Base-by-base conservation (phyloP, 2,888 invertebrate genomes). In the Diploptera punctata region DNA sequence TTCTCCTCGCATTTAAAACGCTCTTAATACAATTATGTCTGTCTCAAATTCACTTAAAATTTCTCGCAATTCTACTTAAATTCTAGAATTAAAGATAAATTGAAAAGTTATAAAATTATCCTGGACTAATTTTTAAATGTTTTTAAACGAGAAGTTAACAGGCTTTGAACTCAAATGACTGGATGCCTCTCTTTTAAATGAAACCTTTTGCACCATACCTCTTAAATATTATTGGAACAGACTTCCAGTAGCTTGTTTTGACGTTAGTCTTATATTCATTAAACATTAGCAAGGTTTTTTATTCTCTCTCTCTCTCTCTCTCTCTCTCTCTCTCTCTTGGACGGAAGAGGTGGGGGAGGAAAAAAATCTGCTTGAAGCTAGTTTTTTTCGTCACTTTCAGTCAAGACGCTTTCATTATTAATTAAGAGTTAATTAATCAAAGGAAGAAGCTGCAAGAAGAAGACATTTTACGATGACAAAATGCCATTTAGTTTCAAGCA, bases 371-470 rank as follows among this genome's bases (percentile, higher is more conserved):
- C 61, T 67, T 24, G 43, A 67, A 61, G 65, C 29, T 67, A 71
- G 19, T 38, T 71, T 67, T 68, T 57, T 71, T 33, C 33, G 33
- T 61, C 70, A 70, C 70, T 70, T 65, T 49, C 21, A 49, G 47
- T 61, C 62, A 49, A 70, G 71, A 72, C 38, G 65, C 38, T 69
- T 62, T 70, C 71, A 70, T 73, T 73, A 68, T 71, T 68, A 69
- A 75, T 73, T 75, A 71, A 60, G 54, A 73, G 69, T 67, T 71
- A 71, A 75, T 75, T 75, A 75, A 75, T 73, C 68, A 73, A 60
- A 70, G 70, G 70, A 68, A 19, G 31, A 43, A 21, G 21, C 9
- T 18, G 5, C n/a, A 18, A 29, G 18, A 61, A 29, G 61, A 29
- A 33, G 29, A n/a, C 26, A 61, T 33, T 18, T 61, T 19, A 19